phyloP scores from a whole-genome alignment of 2,113 vertebrate genomes.

The Tyto alba region DNA sequence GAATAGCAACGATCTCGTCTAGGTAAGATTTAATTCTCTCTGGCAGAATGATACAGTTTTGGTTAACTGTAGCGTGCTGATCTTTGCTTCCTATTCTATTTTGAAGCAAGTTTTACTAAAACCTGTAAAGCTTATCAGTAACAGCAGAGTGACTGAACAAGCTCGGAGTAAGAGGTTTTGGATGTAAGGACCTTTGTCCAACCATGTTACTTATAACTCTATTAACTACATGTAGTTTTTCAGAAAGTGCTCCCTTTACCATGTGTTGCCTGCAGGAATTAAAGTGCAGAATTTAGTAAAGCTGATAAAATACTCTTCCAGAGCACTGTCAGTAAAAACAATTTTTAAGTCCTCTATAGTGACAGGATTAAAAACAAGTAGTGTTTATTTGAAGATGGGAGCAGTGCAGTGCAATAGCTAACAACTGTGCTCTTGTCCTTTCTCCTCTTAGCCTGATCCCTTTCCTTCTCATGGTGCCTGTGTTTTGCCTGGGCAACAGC shows the following conservation, averaged over 20 bases:
- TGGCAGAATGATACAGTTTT: background rate
- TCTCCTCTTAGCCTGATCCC: constrained; percentile 75
- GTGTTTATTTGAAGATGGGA: background rate
- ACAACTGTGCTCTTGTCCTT: background rate
- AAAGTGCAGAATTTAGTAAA: background rate
- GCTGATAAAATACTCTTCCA: background rate
- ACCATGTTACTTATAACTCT: background rate
- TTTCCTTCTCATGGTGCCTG: constrained; percentile 80
- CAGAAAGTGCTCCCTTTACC: background rate
- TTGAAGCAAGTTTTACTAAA: background rate
- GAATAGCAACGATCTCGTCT: constrained; percentile 60
- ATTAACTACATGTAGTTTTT: background rate
- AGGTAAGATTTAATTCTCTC: constrained; percentile 63
- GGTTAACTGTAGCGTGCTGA: background rate
- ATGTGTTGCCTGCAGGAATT: background rate
- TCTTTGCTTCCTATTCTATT: background rate
- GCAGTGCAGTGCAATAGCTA: background rate
- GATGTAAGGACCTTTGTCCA: background rate
- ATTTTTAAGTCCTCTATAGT: background rate
- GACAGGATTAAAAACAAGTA: background rate
- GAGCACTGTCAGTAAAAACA: background rate
- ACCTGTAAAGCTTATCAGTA: background rate
- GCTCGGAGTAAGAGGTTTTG: background rate
- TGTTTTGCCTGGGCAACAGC: constrained; percentile 77
- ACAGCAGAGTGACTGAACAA: background rate